Percentiles rank a stretch among this genome's conserved stretches.
Conservation (phyloP, 2,113 vertebrate species). For the Mixornis gularis region DNA sequence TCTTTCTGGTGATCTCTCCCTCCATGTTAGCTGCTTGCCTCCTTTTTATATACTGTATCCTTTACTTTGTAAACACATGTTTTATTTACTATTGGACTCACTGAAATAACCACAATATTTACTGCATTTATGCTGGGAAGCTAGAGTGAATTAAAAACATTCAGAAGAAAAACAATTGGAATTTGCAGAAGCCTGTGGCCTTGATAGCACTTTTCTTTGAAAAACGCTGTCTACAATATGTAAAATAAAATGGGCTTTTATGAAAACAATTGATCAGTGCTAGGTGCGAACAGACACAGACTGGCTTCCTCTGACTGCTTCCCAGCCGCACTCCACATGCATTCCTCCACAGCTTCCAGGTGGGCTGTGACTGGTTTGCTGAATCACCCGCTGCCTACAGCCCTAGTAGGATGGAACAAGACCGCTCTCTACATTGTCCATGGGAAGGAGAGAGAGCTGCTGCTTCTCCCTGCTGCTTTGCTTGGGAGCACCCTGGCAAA, state of each 20-base stretch:
- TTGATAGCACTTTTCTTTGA: not conserved
- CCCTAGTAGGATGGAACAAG: not conserved
- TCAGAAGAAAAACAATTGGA: not conserved
- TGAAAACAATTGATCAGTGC: not conserved
- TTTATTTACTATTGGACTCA: not conserved
- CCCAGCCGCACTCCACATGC: fast-evolving
- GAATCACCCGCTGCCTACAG: not conserved
- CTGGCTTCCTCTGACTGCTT: not conserved
- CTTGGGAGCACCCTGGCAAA: not conserved
- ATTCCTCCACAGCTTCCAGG: not conserved
- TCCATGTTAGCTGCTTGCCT: not conserved
- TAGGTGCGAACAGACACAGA: not conserved
- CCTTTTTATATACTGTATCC: not conserved
- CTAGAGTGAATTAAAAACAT: not conserved
- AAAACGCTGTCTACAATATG: not conserved
- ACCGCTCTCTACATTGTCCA: fast-evolving
- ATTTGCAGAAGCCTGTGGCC: not conserved
- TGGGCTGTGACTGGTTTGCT: not conserved
- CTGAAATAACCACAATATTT: not conserved
- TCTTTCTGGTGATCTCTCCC: not conserved
- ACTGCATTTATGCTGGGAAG: not conserved
- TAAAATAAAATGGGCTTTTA: not conserved
- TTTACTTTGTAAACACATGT: not conserved
- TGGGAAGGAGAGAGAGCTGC: not conserved
- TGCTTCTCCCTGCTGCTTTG: not conserved